Evolutionary conservation across 2,888 invertebrate genomes (phyloP), one percentile per base, ranked within the genome.

Genomic region (Drosophila histrio): DNA sequence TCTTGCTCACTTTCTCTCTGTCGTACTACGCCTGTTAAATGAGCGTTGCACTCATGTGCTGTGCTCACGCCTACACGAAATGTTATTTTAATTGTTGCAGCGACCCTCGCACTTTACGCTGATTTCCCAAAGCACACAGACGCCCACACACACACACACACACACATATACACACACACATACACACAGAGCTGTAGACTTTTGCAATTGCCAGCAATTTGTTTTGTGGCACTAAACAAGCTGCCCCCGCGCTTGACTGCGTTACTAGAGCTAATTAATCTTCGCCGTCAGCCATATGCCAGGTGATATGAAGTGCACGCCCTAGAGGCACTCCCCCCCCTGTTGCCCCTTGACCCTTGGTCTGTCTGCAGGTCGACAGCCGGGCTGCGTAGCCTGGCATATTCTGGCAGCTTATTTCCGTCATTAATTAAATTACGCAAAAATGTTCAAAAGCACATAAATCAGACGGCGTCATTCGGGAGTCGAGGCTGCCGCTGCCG

Each of bases 361-460:
- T 9, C 7, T n/a, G 34, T 15, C 15, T 17, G n/a, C 17, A 43
- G 38, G 44, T 49, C 47, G 67, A 62, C 68, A 60, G 61, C 52
- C 38, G 26, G 34, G 21, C 74, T 73, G 74, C 74, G 53, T 69
- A 43, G 62, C 53, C 41, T 43, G 58, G 61, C 77, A 64, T 69
- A 69, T 72, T 62, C 65, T 59, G 76, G 74, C 75, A 79, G 84
- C 85, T 84, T 80, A 75, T 79, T 79, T 75, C 72, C 77, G 82
- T 87, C 88, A 88, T 88, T 88, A 88, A 88, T 88, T 87, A 87
- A 88, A 86, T 88, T 82, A 87, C 82, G 81, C 77, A 77, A 79
- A 75, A 88, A 88, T 87, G 77, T 80, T 88, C 84, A 86, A 86
- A 88, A 88, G 77, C 88, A 75, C 88, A 88, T 88, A 88, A 88